Conservation (phyloP, 2,888 invertebrate genomes). For the Coenonympha arcania region DNA sequence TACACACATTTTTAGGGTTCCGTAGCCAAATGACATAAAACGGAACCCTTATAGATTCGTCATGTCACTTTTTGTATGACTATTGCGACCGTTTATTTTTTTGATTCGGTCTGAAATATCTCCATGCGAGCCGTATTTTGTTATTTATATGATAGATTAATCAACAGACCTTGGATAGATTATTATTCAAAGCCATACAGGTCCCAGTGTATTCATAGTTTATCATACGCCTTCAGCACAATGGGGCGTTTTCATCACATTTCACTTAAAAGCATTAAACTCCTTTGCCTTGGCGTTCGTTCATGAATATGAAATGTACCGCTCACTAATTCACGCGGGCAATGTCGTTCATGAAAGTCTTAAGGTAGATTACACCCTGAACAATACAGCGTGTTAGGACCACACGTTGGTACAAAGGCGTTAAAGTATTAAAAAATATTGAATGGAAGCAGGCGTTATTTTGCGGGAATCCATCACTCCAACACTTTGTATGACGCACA, state of each 20-base stretch:
- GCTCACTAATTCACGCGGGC: constrained; percentile 38
- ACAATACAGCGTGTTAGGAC: constrained; percentile 10
- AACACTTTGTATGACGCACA: no score
- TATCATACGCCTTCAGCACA: constrained; percentile 19
- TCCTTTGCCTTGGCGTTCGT: constrained; percentile 29
- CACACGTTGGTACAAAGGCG: neutral
- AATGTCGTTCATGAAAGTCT: constrained; percentile 33
- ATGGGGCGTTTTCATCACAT: constrained; percentile 29
- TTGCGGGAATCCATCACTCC: no score
- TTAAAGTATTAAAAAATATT: neutral
- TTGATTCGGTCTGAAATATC: no score
- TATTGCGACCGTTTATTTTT: no score
- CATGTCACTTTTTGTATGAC: no score
- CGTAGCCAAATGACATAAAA: no score
- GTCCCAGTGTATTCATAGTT: constrained; percentile 3
- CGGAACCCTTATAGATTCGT: no score
- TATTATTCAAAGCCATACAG: neutral
- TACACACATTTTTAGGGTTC: no score
- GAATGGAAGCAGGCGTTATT: no score
- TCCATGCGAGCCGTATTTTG: no score
- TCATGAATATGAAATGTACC: constrained; percentile 38
- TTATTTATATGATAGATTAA: no score
- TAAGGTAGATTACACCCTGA: constrained; percentile 17
- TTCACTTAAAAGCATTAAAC: constrained; percentile 37
- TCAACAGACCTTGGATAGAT: neutral